Conservation (phyloP, 1,140 invertebrate genomes). For the Halictus rubicundus region DNA sequence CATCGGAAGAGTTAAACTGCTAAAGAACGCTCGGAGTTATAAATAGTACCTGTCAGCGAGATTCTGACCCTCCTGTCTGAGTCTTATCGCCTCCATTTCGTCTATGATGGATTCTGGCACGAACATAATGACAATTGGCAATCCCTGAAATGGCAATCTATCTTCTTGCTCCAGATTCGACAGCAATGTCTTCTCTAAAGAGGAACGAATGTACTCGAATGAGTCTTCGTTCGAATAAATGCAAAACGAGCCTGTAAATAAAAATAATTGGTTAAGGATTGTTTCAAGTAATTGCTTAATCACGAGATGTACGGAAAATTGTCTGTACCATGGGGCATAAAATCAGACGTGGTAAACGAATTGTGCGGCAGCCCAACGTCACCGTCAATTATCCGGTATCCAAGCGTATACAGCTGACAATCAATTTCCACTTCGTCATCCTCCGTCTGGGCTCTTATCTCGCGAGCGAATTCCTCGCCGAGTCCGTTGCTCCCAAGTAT, state of each 20-base stretch:
- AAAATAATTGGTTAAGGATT: neutral
- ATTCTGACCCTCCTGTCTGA: slow-evolving; percentile 94
- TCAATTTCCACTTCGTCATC: slow-evolving; percentile 93
- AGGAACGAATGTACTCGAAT: slow-evolving; percentile 94
- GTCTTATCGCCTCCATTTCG: slow-evolving; percentile 89
- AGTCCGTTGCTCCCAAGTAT: slow-evolving; percentile 89
- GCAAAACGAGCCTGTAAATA: slow-evolving; percentile 87
- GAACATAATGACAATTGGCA: slow-evolving; percentile 95
- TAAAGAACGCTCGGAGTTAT: neutral
- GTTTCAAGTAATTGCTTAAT: neutral
- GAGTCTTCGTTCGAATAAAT: slow-evolving; percentile 95
- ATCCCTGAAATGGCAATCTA: slow-evolving; percentile 90
- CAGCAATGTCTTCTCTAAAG: slow-evolving; percentile 94
- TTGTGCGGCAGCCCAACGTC: slow-evolving; percentile 91
- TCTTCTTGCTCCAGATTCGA: slow-evolving; percentile 96
- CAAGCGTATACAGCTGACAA: slow-evolving; percentile 90
- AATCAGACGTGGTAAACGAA: slow-evolving; percentile 88
- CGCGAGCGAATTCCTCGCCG: slow-evolving; percentile 88
- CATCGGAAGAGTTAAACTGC: neutral
- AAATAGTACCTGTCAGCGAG: slow-evolving; percentile 89
- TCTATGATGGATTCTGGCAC: slow-evolving; percentile 91
- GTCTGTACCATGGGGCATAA: slow-evolving; percentile 86
- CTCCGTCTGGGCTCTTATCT: slow-evolving; percentile 88
- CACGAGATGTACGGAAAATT: neutral
- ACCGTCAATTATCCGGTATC: slow-evolving; percentile 92